Percentiles rank a stretch among this genome's conserved stretches.
phyloP scores from a whole-genome alignment of 2,888 invertebrate species.

The Pseudoips prasinana region DNA sequence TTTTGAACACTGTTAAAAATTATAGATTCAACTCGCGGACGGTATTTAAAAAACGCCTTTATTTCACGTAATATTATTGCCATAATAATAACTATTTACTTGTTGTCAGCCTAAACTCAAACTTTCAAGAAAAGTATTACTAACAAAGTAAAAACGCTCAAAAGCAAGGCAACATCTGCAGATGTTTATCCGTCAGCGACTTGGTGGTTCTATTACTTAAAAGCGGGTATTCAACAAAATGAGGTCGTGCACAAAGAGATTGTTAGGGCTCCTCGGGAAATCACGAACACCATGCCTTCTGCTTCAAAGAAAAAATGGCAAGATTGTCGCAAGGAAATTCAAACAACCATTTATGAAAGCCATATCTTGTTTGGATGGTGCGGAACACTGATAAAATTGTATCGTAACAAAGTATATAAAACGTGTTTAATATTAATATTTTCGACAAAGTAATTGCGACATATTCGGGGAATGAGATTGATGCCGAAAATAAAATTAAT shows the following conservation, averaged over 20 bases:
- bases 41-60: no score
- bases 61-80: no score
- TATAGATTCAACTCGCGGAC: no score
- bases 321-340: conserved; percentile 16
- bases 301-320: conserved; percentile 14
- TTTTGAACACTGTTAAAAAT: no score
- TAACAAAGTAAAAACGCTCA: conserved; percentile 16
- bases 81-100: no score
- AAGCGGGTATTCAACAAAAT: conserved; percentile 57
- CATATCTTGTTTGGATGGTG: conserved; percentile 5
- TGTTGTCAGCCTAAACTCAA: no score
- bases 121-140: background rate
- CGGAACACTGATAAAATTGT: conserved; percentile 2
- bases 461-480: no score
- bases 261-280: conserved; percentile 62
- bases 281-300: conserved; percentile 46
- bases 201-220: conserved; percentile 46
- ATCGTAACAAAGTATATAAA: no score
- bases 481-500: no score
- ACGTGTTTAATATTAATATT: no score
- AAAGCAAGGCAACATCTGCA: conserved; percentile 34
- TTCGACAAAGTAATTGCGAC: no score
- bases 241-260: conserved; percentile 69
- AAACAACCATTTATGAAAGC: conserved; percentile 12
- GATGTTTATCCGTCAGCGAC: conserved; percentile 48